Base-by-base conservation (phyloP, 1,140 invertebrate species). In the Ceratosolen solmsi region DNA sequence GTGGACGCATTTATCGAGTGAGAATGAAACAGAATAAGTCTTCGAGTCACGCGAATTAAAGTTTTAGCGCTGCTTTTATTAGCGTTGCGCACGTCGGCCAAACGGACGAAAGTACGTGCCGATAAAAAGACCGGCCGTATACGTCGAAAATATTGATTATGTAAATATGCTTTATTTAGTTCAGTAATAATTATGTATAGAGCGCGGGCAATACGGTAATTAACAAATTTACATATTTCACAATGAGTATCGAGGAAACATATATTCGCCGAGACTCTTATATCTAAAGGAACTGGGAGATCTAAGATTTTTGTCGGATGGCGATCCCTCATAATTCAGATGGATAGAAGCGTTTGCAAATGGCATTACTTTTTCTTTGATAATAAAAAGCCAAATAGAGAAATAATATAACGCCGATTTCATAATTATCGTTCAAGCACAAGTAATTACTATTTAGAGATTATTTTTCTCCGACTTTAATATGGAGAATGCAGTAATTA, bases 41-140 rank as follows among this genome's bases (percentile, higher is more conserved):
- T 73, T 22, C 15, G 54, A 73, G 54, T 63, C 38, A 63, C 51
- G 77, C 54, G 41, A 80, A 80, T 80, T 80, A 73, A 80, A 80
- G 9, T 73, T 72, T 80, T 54, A 72, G 4, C 30, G 49, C 25
- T 22, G 51, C 33, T 79, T 46, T 79, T 58, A 79, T 71, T 65
- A 51, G 33, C 25, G 36, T 41, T 79, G 33, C 15, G 60, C 60
- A 63, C 41, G 20, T 46, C 56, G n/a, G 36, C 30, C 54, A 33
- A 75, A 75, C 30, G 15, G 49, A 58, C 49, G 13, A 49, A 72
- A 72, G 15, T 63, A 63, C 60, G 60, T 68, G 33, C 33, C 36
- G 63, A 68, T 68, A 68, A 68, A 68, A 68, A 38, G 63, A 68
- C 33, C 33, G 63, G 22, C 20, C 38, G 2, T 68, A 38, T 38